Base-by-base conservation (phyloP, 2,888 invertebrate genomes). In the Brenthis hecate region DNA sequence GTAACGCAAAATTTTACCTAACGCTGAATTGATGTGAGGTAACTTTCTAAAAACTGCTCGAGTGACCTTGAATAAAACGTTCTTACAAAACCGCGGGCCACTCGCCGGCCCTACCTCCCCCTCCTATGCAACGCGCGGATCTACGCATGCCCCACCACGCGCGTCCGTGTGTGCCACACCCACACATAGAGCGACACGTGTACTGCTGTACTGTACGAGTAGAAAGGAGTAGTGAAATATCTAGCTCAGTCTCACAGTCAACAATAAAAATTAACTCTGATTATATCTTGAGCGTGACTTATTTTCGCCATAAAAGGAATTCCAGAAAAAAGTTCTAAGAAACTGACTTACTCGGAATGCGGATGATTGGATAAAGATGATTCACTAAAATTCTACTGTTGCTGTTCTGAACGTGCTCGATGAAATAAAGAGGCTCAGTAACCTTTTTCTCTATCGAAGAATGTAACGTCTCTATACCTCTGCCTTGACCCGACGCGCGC, bases 31-130 rank as follows among this genome's bases (percentile, higher is more conserved):
- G 77, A 78, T 78, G 76, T 88, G 86, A 88, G 89, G 88, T 90
- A 88, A 92, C 93, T 93, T 93, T 93, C 93, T 92, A 93, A 93
- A 92, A 91, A 91, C 89, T 90, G 87, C 87, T 89, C 85, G 84
- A 82, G 83, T 92, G 92, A 93, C 93, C 93, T 93, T 93, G 93
- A 93, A 91, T 89, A 89, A 89, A 92, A 88, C 86, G 87, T 85
- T 92, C 83, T 93, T 93, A 92, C 92, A 91, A 92, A 91, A 93
- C 89, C 86, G 90, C 89, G 87, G 82, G 81, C 88, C 88, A 83
- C 84, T 89, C 89, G 89, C 88, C 81, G 86, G 82, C 85, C 85
- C 84, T 85, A 82, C 83, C 81, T 80, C 86, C 82, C 83, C 85
- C 78, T 75, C 80, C 80, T 77, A 74, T 81, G 85, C 85, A 84